Percentiles rank a stretch among this genome's conserved stretches.
phyloP scores from a whole-genome alignment of 2,797 vertebrate species.

The Anolis apletophallus region DNA sequence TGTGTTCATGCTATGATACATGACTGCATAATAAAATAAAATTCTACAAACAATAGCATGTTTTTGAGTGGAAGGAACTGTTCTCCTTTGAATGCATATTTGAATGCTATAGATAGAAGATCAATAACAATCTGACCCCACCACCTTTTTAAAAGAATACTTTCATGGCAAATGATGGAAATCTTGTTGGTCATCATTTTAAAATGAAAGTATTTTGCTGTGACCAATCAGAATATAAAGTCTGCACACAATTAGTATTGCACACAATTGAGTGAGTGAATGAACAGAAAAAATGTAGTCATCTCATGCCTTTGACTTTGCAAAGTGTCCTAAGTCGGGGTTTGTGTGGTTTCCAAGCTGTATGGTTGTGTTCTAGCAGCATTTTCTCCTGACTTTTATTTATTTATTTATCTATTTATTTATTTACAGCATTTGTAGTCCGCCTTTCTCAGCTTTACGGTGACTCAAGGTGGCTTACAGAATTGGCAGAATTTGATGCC shows the following conservation, averaged over 20 bases:
- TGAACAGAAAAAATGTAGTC: not conserved
- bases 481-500: too few species aligned
- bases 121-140: not conserved
- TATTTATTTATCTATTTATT: too few species aligned
- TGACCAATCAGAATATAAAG: not conserved
- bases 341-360: too few species aligned
- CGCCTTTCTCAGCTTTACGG: too few species aligned
- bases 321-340: not conserved
- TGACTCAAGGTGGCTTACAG: too few species aligned
- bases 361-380: too few species aligned
- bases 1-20: fast-evolving
- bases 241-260: constrained; percentile 33
- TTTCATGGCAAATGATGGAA: not conserved
- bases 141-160: constrained; percentile 6
- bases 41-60: fast-evolving
- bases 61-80: not conserved
- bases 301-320: not conserved
- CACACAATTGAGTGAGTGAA: not conserved
- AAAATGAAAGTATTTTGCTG: not conserved
- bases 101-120: not conserved
- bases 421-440: too few species aligned
- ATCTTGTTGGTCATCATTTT: constrained; percentile 13
- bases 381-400: too few species aligned
- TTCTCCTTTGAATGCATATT: not conserved
- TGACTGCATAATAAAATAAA: fast-evolving